Percentiles rank a stretch among this genome's conserved stretches.
Evolutionary conservation across 2,888 invertebrate species (phyloP).

Genomic region (Plutella xylostella): DNA sequence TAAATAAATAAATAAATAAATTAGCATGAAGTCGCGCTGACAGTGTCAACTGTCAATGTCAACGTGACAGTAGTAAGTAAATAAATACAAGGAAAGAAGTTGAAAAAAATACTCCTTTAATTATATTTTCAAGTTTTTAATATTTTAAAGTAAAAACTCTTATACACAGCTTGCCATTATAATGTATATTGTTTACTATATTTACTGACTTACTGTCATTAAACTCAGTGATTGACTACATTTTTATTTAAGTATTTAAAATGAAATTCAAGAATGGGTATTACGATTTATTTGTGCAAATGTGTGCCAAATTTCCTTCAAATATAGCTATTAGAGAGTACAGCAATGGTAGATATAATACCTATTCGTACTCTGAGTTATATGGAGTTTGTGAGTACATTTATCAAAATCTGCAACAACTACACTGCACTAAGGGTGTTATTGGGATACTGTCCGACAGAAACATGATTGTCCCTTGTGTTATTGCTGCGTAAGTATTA

Average conservation of each 20-base stretch:
- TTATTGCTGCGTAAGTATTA: constrained; percentile 66
- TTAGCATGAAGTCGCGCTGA: too few species aligned
- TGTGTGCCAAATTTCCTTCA: constrained; percentile 45
- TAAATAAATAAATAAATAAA: too few species aligned
- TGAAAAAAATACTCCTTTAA: too few species aligned
- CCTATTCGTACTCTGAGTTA: constrained; percentile 53
- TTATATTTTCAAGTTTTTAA: too few species aligned
- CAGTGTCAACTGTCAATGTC: too few species aligned
- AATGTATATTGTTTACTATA: too few species aligned
- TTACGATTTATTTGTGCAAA: constrained; percentile 51
- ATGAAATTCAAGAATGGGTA: constrained; percentile 44
- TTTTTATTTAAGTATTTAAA: too few species aligned
- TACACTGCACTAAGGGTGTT: constrained; percentile 40
- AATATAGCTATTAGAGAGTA: constrained; percentile 43
- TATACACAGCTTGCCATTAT: too few species aligned
- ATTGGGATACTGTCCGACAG: constrained; percentile 62
- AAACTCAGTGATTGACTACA: too few species aligned
- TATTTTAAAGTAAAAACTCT: too few species aligned
- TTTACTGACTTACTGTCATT: neutral
- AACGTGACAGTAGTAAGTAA: too few species aligned
- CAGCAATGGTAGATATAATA: constrained; percentile 34
- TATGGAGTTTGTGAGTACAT: constrained; percentile 58
- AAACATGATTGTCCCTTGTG: constrained; percentile 62
- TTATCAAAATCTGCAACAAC: constrained; percentile 46
- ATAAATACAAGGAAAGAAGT: too few species aligned